A percentile compares a stretch with the other conserved stretches of the same genome.
phyloP scores from a whole-genome alignment of 2,888 invertebrate species.

The Tricholauxania praeusta region DNA sequence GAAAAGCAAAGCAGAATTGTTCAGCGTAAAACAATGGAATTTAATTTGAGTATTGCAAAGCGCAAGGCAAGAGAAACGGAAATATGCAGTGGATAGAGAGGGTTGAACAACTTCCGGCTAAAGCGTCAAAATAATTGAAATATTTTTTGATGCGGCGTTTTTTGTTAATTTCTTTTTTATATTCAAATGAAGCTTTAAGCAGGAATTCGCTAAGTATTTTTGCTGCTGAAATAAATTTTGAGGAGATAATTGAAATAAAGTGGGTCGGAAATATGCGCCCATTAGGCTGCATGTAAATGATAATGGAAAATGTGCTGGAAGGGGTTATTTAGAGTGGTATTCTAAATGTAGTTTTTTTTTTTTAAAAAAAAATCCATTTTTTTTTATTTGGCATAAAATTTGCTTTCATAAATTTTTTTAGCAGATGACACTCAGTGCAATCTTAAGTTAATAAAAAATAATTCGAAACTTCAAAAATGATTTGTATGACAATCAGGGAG shows the following conservation, averaged over 20 bases:
- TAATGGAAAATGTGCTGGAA: not conserved
- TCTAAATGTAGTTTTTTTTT: not conserved
- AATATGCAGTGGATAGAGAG: too few species aligned
- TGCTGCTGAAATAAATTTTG: not conserved
- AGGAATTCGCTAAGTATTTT: slow-evolving; percentile 11
- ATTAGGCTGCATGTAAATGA: not conserved
- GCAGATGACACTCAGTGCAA: too few species aligned
- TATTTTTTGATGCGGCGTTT: too few species aligned
- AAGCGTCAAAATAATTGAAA: too few species aligned
- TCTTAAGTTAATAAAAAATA: too few species aligned
- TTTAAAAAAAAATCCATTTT: not conserved
- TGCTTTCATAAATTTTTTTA: too few species aligned
- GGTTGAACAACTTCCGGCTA: too few species aligned
- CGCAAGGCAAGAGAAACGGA: not conserved
- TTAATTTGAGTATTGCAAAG: slow-evolving; percentile 9
- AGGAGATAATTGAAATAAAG: not conserved
- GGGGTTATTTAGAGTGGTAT: not conserved
- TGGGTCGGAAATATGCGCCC: not conserved
- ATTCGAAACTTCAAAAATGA: too few species aligned
- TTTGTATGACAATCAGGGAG: too few species aligned
- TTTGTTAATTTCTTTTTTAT: too few species aligned
- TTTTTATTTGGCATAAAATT: too few species aligned
- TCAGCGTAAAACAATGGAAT: slow-evolving; percentile 25
- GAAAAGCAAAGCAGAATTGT: not conserved
- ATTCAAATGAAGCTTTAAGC: not conserved